Base-by-base conservation (phyloP, 2,113 vertebrate genomes). In the Zingel zingel region DNA sequence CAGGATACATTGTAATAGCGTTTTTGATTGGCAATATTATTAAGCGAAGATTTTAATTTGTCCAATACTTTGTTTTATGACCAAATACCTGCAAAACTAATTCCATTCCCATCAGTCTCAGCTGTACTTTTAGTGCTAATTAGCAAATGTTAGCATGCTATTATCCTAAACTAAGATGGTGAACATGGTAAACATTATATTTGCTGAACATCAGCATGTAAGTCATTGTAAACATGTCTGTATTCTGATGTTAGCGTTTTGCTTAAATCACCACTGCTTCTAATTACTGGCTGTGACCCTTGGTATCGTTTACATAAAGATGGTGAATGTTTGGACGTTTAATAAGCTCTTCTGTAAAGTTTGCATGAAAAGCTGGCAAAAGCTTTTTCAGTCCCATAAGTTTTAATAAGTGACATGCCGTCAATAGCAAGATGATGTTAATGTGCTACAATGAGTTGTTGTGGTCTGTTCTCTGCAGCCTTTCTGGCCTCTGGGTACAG, bases 401-500 rank as follows among this genome's bases (percentile, higher is more conserved):
- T 50, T 53, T 56, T 54, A 25, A 51, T 27, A 21, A 57, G 15
- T 19, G 23, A 16, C n/a, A 13, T 9, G 53, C 48, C 4, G 9
- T 14, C 73, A 30, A 71, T 36, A 57, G 27, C 15, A 21, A 21
- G n/a, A 18, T 66, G 25, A 25, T 56, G 0, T 70, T 27, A 66
- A 23, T 19, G 21, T 56, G 30, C 16, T 21, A 16, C 33, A 70
- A 2, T 66, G n/a, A 58, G 19, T 56, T 64, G 9, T 53, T 47
- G 0, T 58, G 1, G 8, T 14, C 16, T 53, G 3, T 14, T 72
- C 43, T 82, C 54, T 74, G 27, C 94, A 99, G 98, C 98, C 98
- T 0, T 99, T 99, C 94, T 99, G 98, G 98, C 98, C 98, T 0
- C 91, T 99, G 87, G 98, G 98, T 47, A 99, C 98, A 0, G 98